Evolutionary conservation across 1,140 invertebrate species (phyloP).

Genomic region (Hypsibius dujardini): DNA sequence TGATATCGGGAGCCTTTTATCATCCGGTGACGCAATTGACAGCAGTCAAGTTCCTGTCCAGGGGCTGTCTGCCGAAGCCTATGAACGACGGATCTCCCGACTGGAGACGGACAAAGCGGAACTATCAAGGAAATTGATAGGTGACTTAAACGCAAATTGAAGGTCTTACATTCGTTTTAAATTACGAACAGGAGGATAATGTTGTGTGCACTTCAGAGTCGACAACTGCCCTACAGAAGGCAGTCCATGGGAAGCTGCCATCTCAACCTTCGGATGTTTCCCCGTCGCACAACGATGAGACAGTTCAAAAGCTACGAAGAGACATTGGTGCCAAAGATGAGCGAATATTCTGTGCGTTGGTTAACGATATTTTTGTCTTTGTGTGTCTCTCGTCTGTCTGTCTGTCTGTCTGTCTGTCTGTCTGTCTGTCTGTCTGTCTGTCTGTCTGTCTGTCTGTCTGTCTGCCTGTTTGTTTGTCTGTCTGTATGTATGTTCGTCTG

Average conservation of each 20-base stretch:
- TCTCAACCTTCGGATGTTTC: neutral
- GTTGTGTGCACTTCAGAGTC: too few species aligned
- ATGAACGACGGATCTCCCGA: slow-evolving; percentile 41
- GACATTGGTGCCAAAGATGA: slow-evolving; percentile 9
- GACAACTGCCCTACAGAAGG: slow-evolving; percentile 26
- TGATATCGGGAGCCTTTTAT: slow-evolving; percentile 11
- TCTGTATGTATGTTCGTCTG: too few species aligned
- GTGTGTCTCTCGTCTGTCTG: too few species aligned
- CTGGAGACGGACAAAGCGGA: slow-evolving; percentile 50
- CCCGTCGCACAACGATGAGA: neutral
- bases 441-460: too few species aligned
- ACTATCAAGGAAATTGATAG: slow-evolving; percentile 41
- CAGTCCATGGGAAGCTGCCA: slow-evolving; percentile 22
- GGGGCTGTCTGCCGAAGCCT: slow-evolving; percentile 33
- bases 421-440: too few species aligned
- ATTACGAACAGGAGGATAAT: too few species aligned
- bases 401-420: too few species aligned
- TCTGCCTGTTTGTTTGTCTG: too few species aligned
- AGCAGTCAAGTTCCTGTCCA: slow-evolving; percentile 40
- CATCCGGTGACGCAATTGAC: slow-evolving; percentile 10
- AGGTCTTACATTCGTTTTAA: too few species aligned
- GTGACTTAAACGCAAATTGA: slow-evolving; percentile 26
- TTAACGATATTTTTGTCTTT: neutral
- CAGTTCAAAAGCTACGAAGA: slow-evolving; percentile 19
- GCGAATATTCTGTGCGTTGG: neutral